Conservation (phyloP, 2,797 vertebrate species). For the Rallus crepitans region DNA sequence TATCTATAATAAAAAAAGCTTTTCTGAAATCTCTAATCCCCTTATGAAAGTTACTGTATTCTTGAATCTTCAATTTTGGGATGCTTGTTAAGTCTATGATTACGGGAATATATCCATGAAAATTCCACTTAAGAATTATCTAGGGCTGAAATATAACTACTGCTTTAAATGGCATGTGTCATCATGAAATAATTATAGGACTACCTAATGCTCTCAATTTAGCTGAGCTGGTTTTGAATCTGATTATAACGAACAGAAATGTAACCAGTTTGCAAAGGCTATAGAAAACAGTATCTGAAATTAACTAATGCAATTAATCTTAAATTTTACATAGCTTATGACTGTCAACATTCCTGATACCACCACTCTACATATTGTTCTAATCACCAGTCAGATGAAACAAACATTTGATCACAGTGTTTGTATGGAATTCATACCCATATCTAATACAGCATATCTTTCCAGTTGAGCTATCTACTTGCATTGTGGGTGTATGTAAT, state of each 20-base stretch:
- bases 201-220: neutral
- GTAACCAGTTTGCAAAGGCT: neutral
- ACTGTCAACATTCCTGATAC: neutral
- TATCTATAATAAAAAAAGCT: neutral
- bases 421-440: neutral
- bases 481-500: neutral
- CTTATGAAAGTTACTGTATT: neutral
- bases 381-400: neutral
- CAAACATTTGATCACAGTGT: neutral
- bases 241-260: neutral
- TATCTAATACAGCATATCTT: neutral
- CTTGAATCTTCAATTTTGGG: neutral
- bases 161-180: neutral
- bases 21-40: constrained; percentile 11
- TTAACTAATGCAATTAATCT: neutral
- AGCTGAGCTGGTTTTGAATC: neutral
- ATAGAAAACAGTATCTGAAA: neutral
- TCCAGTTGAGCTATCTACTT: neutral
- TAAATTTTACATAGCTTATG: neutral
- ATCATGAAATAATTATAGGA: neutral
- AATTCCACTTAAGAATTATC: constrained; percentile 18
- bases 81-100: constrained; percentile 29
- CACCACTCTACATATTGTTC: neutral
- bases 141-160: neutral
- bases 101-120: constrained; percentile 25